Conservation (phyloP, 2,113 vertebrate species). For the Tetrax tetrax region DNA sequence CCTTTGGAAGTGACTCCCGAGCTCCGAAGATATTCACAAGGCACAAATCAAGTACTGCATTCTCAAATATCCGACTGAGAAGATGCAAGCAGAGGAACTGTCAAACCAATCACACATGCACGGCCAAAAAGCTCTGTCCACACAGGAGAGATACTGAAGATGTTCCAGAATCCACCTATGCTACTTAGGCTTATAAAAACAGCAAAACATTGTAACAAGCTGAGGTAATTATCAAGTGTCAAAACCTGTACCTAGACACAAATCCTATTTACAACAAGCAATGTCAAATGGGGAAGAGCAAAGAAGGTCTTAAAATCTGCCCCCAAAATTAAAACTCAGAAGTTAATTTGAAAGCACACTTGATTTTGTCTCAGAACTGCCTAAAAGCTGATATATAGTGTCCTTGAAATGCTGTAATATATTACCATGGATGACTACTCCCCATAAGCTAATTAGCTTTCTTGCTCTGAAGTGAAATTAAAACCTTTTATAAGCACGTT, state of each 20-base stretch:
- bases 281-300: not conserved
- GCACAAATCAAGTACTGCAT: not conserved
- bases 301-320: not conserved
- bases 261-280: not conserved
- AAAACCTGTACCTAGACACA: not conserved
- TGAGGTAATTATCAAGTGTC: not conserved
- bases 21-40: not conserved
- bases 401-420: constrained; percentile 28
- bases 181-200: not conserved
- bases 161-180: not conserved
- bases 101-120: not conserved
- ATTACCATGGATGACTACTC: constrained; percentile 1
- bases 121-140: not conserved
- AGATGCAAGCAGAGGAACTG: not conserved
- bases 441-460: not conserved
- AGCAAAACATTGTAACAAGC: not conserved
- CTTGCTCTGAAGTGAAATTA: constrained; percentile 31
- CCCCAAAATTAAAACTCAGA: not conserved
- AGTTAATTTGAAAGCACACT: too few relatives aligned
- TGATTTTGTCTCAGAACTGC: not conserved
- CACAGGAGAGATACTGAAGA: not conserved
- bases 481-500: constrained; percentile 37
- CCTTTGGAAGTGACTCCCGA: not conserved
- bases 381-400: not conserved
- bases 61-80: fast-evolving